A percentile compares a stretch with the other conserved stretches of the same genome.
These are phyloP conservation scores for Lysandra bellargus DNA, from an alignment of 2,888 invertebrate genomes.

Conservation along the genomic window DNA sequence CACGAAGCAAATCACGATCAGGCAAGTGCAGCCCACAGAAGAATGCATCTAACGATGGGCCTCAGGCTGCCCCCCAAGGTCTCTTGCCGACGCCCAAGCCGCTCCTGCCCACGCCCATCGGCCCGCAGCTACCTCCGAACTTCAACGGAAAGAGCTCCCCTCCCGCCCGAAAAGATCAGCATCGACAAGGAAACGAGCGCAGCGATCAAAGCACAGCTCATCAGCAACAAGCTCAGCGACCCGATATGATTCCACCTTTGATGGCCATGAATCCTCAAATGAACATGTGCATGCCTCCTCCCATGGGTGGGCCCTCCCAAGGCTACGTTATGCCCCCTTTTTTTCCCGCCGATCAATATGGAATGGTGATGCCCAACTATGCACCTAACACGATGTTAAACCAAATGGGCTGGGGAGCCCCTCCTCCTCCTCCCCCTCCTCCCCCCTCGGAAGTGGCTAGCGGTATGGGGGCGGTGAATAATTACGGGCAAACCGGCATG, in stretches of 20 bases:
- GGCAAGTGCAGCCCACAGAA: conserved; percentile 78
- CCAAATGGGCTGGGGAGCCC: conserved; percentile 59
- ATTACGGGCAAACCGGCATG: conserved; percentile 63
- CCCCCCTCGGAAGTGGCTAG: conserved; percentile 57
- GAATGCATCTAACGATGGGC: conserved; percentile 56
- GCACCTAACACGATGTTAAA: conserved; percentile 51
- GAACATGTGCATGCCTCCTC: conserved; percentile 65
- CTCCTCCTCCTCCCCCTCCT: conserved; percentile 67
- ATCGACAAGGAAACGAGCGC: conserved; percentile 33
- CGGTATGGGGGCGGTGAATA: conserved; percentile 47
- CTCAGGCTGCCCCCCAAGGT: conserved; percentile 55
- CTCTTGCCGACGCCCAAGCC: conserved; percentile 55
- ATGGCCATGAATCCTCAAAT: conserved; percentile 71
- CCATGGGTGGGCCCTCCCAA: conserved; percentile 54
- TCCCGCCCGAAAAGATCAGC: conserved; percentile 43
- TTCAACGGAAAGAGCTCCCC: conserved; percentile 50
- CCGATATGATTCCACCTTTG: conserved; percentile 62
- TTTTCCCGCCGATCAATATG: conserved; percentile 68
- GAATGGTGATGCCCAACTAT: conserved; percentile 62
- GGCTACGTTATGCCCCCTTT: conserved; percentile 66
- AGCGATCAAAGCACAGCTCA: conserved; percentile 41
- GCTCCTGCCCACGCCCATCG: conserved; percentile 56
- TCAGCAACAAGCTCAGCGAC: conserved; percentile 38
- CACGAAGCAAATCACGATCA: conserved; percentile 75
- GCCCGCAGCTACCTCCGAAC: conserved; percentile 59